Evolutionary conservation across 2,888 invertebrate genomes (phyloP).

Genomic region (Morpho achilles): DNA sequence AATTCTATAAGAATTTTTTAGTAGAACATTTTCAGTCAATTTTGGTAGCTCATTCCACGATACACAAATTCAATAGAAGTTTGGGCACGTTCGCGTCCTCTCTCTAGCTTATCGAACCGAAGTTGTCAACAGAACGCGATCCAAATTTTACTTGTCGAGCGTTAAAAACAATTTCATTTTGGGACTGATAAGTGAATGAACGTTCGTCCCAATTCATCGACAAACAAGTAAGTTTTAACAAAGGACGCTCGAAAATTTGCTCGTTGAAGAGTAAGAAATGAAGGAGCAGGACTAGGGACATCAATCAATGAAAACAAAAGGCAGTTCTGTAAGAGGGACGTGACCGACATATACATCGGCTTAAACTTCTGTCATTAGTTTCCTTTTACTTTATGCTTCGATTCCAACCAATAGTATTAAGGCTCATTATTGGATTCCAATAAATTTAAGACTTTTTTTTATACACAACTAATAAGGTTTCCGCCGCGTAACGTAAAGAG

Average conservation of each 20-base stretch:
- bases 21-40: slow-evolving; percentile 9
- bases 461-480: too few species aligned
- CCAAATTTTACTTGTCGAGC: slow-evolving; percentile 41
- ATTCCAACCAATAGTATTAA: slow-evolving; percentile 19
- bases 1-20: too few species aligned
- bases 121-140: slow-evolving; percentile 40
- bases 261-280: slow-evolving; percentile 33
- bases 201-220: slow-evolving; percentile 38
- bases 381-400: slow-evolving; percentile 27
- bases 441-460: slow-evolving; percentile 5
- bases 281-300: slow-evolving; percentile 43
- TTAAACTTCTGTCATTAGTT: slow-evolving; percentile 33
- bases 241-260: slow-evolving; percentile 39
- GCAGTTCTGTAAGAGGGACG: slow-evolving; percentile 37
- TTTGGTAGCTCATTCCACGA: slow-evolving; percentile 44
- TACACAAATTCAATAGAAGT: slow-evolving; percentile 45
- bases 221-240: slow-evolving; percentile 39
- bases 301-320: slow-evolving; percentile 50
- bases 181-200: slow-evolving; percentile 39
- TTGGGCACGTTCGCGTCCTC: slow-evolving; percentile 48
- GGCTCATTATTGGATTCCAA: slow-evolving; percentile 11
- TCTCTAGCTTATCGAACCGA: slow-evolving; percentile 38
- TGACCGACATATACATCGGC: slow-evolving; percentile 33
- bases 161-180: slow-evolving; percentile 32
- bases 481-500: too few species aligned